Percentiles rank a stretch among this genome's conserved stretches.
phyloP scores from a whole-genome alignment of 1,140 invertebrate genomes.

The Doryteuthis pealeii region DNA sequence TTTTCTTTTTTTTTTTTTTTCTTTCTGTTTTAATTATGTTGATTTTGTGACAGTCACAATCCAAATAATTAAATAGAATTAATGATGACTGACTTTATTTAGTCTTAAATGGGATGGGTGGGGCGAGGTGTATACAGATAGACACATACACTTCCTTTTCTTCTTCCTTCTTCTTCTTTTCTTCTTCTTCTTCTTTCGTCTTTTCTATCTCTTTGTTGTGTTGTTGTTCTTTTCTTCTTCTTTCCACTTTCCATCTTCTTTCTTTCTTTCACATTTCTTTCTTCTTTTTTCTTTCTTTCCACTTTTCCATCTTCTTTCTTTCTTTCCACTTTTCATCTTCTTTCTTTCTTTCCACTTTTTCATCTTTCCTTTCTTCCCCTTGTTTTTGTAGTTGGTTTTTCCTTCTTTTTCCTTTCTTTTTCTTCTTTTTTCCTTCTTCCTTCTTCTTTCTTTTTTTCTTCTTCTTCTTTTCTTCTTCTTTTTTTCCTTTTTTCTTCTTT shows the following conservation, averaged over 20 bases:
- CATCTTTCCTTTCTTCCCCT: not conserved
- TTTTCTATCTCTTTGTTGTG: not conserved
- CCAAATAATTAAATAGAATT: too few relatives aligned
- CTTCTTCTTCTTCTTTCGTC: not conserved
- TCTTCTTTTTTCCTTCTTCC: not conserved
- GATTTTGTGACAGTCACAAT: too few relatives aligned
- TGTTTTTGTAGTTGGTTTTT: not conserved
- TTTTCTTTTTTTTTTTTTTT: too few relatives aligned
- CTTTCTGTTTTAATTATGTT: too few relatives aligned
- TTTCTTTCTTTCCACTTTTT: not conserved
- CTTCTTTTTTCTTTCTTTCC: not conserved
- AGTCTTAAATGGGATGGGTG: too few relatives aligned
- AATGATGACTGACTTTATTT: too few relatives aligned
- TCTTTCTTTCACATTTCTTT: not conserved
- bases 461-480: not conserved
- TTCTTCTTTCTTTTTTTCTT: not conserved
- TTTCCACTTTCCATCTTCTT: not conserved
- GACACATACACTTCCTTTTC: not conserved
- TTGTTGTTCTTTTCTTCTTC: not conserved
- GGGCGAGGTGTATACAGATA: too few relatives aligned
- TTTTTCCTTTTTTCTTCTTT: not conserved
- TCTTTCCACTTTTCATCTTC: not conserved
- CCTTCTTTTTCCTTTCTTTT: not conserved
- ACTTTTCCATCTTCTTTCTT: not conserved
- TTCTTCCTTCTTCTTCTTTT: not conserved